Conservation (phyloP, 1,140 invertebrate genomes). For the Wiebesia pumilae region DNA sequence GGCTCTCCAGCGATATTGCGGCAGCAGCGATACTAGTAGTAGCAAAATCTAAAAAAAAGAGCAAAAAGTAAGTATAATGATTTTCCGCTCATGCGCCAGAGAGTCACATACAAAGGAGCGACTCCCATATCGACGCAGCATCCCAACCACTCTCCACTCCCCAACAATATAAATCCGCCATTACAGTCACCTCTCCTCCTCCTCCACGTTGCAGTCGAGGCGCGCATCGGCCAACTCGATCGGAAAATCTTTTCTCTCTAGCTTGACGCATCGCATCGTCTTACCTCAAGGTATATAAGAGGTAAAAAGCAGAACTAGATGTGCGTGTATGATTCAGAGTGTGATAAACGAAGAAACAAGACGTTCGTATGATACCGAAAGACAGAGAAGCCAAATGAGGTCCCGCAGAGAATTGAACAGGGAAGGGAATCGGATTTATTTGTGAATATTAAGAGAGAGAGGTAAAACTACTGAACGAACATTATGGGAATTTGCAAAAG, state of each 20-base stretch:
- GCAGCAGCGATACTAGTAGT: background rate
- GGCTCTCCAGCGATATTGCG: too few relatives aligned
- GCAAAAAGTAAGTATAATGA: background rate
- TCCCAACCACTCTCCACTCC: background rate
- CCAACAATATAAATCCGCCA: slow-evolving; percentile 43
- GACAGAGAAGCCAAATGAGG: background rate
- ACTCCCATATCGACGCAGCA: slow-evolving; percentile 7
- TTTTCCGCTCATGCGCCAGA: background rate
- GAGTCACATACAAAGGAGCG: background rate
- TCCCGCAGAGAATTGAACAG: background rate
- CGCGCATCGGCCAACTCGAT: background rate
- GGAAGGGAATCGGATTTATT: slow-evolving; percentile 31
- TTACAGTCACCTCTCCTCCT: slow-evolving; percentile 1
- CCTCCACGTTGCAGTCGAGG: too few relatives aligned
- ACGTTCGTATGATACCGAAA: background rate
- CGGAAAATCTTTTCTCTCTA: slow-evolving; percentile 27
- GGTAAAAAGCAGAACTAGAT: background rate
- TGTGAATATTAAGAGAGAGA: slow-evolving; percentile 13
- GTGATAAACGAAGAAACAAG: slow-evolving; percentile 39
- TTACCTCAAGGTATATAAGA: background rate
- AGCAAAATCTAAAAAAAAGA: background rate
- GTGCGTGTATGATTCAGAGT: background rate
- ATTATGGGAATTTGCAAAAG: background rate
- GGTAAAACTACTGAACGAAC: too few relatives aligned
- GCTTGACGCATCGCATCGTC: background rate